Evolutionary conservation across 1,140 invertebrate species (phyloP).

Genomic region (Heliothis subflexa): DNA sequence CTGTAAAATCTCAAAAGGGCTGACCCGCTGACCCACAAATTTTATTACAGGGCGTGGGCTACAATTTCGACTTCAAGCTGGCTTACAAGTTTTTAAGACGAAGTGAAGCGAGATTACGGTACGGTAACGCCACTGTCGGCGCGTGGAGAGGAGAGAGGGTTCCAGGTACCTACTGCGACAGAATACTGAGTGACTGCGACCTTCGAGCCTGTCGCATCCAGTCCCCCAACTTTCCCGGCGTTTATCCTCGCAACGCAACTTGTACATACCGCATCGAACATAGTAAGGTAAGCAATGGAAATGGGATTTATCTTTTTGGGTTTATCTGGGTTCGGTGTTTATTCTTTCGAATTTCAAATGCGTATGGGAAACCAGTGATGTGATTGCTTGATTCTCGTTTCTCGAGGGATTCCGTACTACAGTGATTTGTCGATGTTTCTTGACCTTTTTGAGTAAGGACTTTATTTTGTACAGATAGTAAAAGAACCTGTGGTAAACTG

Average conservation of each 20-base stretch:
- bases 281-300: conserved; percentile 77
- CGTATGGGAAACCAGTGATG: conserved; percentile 6
- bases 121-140: conserved; percentile 90
- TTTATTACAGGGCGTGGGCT: conserved; percentile 89
- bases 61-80: conserved; percentile 94
- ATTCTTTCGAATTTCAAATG: conserved; percentile 4
- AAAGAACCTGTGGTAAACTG: no score
- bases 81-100: conserved; percentile 93
- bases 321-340: background rate
- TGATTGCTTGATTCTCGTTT: conserved; percentile 1
- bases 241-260: conserved; percentile 94
- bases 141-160: conserved; percentile 91
- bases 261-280: conserved; percentile 93
- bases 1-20: background rate
- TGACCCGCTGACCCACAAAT: conserved; percentile 24
- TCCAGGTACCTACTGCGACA: conserved; percentile 92
- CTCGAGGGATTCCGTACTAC: background rate
- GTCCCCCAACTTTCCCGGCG: conserved; percentile 94
- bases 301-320: conserved; percentile 21
- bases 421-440: background rate
- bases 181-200: conserved; percentile 91
- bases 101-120: conserved; percentile 91
- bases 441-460: background rate
- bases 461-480: no score
- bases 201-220: conserved; percentile 90